Evolutionary conservation across 2,113 vertebrate genomes (phyloP).

Genomic region (Merops nubicus): DNA sequence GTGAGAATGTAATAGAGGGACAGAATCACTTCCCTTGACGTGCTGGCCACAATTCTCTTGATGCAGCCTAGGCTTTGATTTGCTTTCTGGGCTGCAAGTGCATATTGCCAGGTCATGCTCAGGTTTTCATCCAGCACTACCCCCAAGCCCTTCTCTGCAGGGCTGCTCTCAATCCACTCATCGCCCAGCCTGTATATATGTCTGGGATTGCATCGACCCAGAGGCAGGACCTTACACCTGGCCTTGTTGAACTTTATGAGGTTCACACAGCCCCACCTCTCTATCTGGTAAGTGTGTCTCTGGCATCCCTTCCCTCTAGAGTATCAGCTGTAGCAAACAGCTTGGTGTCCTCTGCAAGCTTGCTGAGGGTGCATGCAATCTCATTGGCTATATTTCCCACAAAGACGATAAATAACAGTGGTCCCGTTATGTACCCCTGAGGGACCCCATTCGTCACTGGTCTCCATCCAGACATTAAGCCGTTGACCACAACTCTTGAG

Average conservation of each 20-base stretch:
- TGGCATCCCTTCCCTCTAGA: not conserved
- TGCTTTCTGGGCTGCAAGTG: not conserved
- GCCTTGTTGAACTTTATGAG: not conserved
- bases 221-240: not conserved
- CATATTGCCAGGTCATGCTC: no score
- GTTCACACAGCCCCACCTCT: not conserved
- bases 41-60: not conserved
- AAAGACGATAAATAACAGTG: not conserved
- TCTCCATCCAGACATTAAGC: not conserved
- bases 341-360: not conserved
- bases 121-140: no score
- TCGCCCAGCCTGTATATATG: fast-evolving
- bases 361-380: not conserved
- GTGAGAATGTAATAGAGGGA: not conserved
- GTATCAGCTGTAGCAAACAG: not conserved
- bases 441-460: no score
- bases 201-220: not conserved
- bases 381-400: not conserved
- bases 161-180: not conserved
- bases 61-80: not conserved
- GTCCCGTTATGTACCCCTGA: not conserved
- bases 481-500: fast-evolving
- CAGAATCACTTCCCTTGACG: not conserved
- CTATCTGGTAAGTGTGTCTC: not conserved
- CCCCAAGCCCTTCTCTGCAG: no score